phyloP scores from a whole-genome alignment of 2,797 vertebrate genomes.

The Varecia variegata region DNA sequence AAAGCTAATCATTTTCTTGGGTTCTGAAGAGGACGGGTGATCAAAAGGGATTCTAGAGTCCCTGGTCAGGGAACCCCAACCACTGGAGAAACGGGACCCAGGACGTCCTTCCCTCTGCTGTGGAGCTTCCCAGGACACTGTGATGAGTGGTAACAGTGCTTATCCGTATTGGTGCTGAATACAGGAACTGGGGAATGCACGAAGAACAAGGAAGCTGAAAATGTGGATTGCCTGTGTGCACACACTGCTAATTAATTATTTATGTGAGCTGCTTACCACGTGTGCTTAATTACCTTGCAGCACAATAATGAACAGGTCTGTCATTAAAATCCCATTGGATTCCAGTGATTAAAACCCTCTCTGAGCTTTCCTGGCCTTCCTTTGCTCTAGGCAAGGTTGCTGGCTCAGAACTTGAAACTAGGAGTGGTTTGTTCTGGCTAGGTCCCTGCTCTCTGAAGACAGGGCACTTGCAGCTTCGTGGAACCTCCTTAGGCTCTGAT shows the following conservation, averaged over 20 bases:
- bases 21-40: not conserved
- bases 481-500: not conserved
- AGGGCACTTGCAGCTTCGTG: not conserved
- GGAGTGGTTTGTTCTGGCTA: not conserved
- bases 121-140: not conserved
- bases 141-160: not conserved
- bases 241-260: not conserved
- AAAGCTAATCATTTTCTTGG: not conserved
- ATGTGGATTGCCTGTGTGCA: not conserved
- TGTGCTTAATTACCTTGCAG: not conserved
- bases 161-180: not conserved
- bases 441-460: not conserved
- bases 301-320: slow-evolving; percentile 15
- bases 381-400: not conserved
- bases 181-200: not conserved
- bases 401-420: not conserved
- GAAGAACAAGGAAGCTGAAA: not conserved
- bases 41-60: not conserved
- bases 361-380: not conserved
- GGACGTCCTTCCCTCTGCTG: not conserved
- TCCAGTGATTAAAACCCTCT: not conserved
- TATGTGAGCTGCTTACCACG: not conserved
- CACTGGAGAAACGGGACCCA: not conserved
- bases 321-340: slow-evolving; percentile 1
- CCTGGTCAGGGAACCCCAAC: not conserved